These are phyloP conservation scores for Paedocypris micromegethes DNA, from an alignment of 2,797 vertebrate genomes.

Conservation along the genomic window DNA sequence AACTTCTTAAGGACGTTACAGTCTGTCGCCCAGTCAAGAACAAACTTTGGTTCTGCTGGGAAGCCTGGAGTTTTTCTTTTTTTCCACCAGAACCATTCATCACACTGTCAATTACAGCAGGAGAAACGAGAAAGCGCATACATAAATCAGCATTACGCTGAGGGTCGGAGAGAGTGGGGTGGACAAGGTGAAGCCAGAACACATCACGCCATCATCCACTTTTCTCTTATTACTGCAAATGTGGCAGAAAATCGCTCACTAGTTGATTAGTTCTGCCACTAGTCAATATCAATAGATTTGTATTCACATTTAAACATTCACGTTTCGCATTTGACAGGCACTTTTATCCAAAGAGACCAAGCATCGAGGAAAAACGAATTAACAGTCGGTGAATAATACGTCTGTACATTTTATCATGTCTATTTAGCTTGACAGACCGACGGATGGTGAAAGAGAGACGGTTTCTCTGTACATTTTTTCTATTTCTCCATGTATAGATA, in stretches of 20 bases:
- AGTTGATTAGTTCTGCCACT: too few species aligned
- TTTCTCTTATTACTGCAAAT: constrained; percentile 5
- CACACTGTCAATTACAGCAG: constrained; percentile 39
- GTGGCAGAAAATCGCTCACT: neutral
- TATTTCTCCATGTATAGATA: too few species aligned
- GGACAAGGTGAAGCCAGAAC: constrained; percentile 23
- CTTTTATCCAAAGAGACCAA: too few species aligned
- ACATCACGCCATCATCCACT: constrained; percentile 3
- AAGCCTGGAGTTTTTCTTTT: constrained; percentile 22
- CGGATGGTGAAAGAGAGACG: too few species aligned
- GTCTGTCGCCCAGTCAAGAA: constrained; percentile 19
- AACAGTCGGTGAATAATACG: too few species aligned
- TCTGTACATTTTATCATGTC: too few species aligned
- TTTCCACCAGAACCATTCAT: constrained; percentile 31
- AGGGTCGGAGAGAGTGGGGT: constrained; percentile 7
- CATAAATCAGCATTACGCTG: constrained; percentile 41
- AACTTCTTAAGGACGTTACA: constrained; percentile 24
- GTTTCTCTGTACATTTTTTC: too few species aligned
- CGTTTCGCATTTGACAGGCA: too few species aligned
- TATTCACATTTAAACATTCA: too few species aligned
- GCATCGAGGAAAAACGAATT: too few species aligned
- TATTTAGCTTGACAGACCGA: too few species aligned
- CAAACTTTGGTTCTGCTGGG: constrained; percentile 19
- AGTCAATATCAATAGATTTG: too few species aligned
- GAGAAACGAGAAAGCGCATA: constrained; percentile 37